Base-by-base conservation (phyloP, 1,140 invertebrate species). In the Linepithema humile region DNA sequence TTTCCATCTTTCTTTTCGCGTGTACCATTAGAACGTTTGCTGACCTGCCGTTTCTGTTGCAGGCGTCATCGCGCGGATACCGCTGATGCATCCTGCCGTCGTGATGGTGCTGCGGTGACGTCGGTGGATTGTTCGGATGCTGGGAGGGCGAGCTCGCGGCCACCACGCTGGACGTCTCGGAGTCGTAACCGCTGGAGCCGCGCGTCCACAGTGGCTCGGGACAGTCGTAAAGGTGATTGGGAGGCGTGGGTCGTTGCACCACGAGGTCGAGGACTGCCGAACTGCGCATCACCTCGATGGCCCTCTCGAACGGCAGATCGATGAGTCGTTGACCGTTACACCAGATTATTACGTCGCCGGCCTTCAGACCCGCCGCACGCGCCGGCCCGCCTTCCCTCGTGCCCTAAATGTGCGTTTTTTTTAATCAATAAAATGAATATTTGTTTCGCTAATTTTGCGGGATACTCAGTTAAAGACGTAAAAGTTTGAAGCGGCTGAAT, bases 351-450 rank as follows among this genome's bases (percentile, higher is more conserved):
- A 99, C 98, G 93, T 99, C 98, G 0, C 98, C 98, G 0, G 98
- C 97, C 91, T 97, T 96, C 10, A 99, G 93, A 0, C 98, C 98
- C 2, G 97, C 97, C 85, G 98, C 97, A 70, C 97, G 95, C 0
- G 98, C 98, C 67, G 98, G 96, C 38, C 98, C 98, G 1, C 96
- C 97, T 87, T 98, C 97, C 92, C 97, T 97, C n/a, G 98, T 98
- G 86, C 97, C 98, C 95, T 99, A 97, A 59, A 65, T 1, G 3
- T 40, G 15, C 5, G 12, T 48, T 53, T 78, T 77, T 53, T 38
- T n/a, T 55, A 23, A 40, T 10, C 9, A 23, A n/a, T 35, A 15
- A 53, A 29, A 38, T 64, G 10, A 40, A 26, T 20, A 5, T 4
- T 1, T 12, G 1, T 10, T 20, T 2, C 7, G 17, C 10, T 20